Evolutionary conservation across 2,113 vertebrate genomes (phyloP).

Genomic region (Anarrhichthys ocellatus): DNA sequence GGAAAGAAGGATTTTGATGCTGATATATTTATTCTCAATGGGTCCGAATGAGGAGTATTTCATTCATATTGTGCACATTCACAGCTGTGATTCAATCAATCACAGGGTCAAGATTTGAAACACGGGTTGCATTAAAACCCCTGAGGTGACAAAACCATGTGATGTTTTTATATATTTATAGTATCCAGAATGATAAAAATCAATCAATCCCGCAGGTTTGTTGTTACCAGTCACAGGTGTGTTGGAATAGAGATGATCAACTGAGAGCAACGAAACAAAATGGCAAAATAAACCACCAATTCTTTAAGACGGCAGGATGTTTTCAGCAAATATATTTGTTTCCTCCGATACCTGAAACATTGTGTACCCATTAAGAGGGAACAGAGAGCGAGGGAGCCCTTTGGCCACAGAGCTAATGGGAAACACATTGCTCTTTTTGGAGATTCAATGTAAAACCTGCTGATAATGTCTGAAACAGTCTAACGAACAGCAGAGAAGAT

Average conservation of each 20-base stretch:
- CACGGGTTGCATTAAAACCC: background rate
- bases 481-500: constrained; percentile 21
- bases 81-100: background rate
- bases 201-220: background rate
- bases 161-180: background rate
- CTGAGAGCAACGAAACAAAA: background rate
- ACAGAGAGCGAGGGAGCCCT: constrained; percentile 21
- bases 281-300: background rate
- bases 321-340: background rate
- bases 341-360: constrained; percentile 19
- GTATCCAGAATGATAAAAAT: background rate
- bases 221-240: background rate
- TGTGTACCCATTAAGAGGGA: constrained; percentile 2
- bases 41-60: background rate
- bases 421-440: constrained; percentile 26
- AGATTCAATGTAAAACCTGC: constrained; percentile 13
- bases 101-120: background rate
- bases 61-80: background rate
- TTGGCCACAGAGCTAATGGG: constrained; percentile 37
- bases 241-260: background rate
- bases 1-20: constrained; percentile 14
- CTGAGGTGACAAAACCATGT: background rate
- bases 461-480: background rate
- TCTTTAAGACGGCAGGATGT: background rate
- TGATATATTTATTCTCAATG: background rate